phyloP scores from a whole-genome alignment of 2,888 invertebrate species.

The Aricia artaxerxes region DNA sequence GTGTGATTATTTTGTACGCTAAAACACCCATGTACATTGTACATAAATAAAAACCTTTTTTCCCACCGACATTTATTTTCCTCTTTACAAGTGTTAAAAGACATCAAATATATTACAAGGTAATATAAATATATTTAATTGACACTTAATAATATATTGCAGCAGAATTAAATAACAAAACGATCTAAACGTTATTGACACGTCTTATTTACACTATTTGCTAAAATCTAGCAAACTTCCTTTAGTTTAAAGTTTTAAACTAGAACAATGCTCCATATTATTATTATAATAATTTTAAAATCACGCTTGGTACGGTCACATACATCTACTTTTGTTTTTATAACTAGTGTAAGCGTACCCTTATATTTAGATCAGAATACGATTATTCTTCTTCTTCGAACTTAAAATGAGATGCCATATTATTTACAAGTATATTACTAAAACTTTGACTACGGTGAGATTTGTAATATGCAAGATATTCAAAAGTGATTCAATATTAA shows the following conservation, averaged over 20 bases:
- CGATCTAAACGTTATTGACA: background rate
- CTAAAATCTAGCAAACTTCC: background rate
- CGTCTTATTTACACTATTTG: slow-evolving; percentile 16
- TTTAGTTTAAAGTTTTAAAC: background rate
- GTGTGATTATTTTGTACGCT: slow-evolving; percentile 63
- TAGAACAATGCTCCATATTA: slow-evolving; percentile 1
- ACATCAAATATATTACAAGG: slow-evolving; percentile 36
- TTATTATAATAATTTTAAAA: background rate
- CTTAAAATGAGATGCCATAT: background rate
- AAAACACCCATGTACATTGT: slow-evolving; percentile 71
- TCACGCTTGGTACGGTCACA: background rate
- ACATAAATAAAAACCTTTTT: slow-evolving; percentile 71
- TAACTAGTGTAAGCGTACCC: background rate
- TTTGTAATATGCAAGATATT: background rate
- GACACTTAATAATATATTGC: slow-evolving; percentile 27
- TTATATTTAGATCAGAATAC: background rate
- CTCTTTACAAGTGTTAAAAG: slow-evolving; percentile 33
- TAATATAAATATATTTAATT: slow-evolving; percentile 31
- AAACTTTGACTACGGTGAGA: background rate
- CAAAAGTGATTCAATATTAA: background rate
- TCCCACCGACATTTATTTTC: slow-evolving; percentile 56
- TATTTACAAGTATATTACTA: background rate
- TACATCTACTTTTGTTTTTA: background rate
- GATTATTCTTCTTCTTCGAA: background rate
- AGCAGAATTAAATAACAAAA: slow-evolving; percentile 18